Evolutionary conservation across 92 coral and sea anemone species (phyloP), one percentile per base, ranked within the genome.

Genomic region (Pocillopora meandrina): DNA sequence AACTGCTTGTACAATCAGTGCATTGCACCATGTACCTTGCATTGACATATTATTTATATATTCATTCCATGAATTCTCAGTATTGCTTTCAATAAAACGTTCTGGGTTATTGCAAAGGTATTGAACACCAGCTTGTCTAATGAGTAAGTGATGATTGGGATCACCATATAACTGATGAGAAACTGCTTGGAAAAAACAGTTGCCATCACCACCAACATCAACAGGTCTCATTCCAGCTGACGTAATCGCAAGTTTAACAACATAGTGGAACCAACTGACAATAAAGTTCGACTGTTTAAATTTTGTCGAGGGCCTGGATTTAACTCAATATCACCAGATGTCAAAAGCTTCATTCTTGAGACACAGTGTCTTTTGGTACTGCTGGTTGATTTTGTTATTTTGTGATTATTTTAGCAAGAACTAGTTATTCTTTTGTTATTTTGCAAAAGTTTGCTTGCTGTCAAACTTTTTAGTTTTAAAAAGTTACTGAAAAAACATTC

Each of bases 1-100:
- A 89, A 92, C 65, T 83, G n/a, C n/a, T n/a, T n/a, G n/a, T n/a
- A n/a, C 75, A 87, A 82, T 75, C 7, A 91, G 78, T 49, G 71
- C 85, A 88, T 91, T 89, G 31, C 85, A 76, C 91, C 92, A 91
- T 79, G 94, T 84, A 60, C 94, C 92, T 42, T 83, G 89, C 63
- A 74, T 57, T 56, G 89, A 79, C 93, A 90, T 83, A 83, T 90
- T 87, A 71, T 14, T 77, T 31, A 87, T 20, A 77, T 90, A 82
- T 18, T 71, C 58, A 18, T 56, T 68, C 90, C 93, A 90, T 42
- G 93, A 90, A 65, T 82, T 10, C 65, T 87, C 91, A 73, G 49
- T 42, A 42, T 42, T 42, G 49, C 49, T 42, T 42, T 42, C 49
- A 42, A 42, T 42, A 42, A 42, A 89, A 18, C 72, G 17, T 62